Evolutionary conservation across 2,113 vertebrate species (phyloP).

Genomic region (Lichenostomus cassidix): DNA sequence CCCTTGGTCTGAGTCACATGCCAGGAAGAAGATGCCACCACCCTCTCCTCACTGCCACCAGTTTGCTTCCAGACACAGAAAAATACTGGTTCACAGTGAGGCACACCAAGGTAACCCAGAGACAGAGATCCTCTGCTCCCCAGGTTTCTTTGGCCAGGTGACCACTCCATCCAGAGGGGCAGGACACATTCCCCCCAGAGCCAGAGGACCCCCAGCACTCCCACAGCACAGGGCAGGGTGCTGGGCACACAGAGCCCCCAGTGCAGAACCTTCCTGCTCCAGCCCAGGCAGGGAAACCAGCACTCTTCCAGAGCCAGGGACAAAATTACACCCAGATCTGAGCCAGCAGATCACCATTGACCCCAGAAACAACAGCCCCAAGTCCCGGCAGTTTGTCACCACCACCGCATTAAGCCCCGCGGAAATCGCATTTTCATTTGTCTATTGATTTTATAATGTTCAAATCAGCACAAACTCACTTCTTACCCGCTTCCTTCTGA

Average conservation of each 20-base stretch:
- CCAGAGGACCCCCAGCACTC: too few relatives aligned
- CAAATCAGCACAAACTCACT: not conserved
- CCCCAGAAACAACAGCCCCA: not conserved
- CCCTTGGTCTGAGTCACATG: too few relatives aligned
- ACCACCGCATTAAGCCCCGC: fast-evolving
- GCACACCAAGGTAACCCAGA: too few relatives aligned
- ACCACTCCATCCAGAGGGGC: not conserved
- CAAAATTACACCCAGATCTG: fast-evolving
- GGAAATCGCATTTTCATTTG: not conserved
- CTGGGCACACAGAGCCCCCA: not conserved
- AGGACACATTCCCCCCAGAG: not conserved
- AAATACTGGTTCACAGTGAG: not conserved
- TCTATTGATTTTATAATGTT: not conserved
- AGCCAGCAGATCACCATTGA: not conserved
- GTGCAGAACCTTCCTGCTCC: not conserved
- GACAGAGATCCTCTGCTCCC: fast-evolving
- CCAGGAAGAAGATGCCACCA: not conserved
- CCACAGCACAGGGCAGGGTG: too few relatives aligned
- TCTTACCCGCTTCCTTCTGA: not conserved
- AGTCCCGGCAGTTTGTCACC: not conserved
- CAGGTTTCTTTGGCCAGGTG: not conserved
- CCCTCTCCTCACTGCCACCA: not conserved
- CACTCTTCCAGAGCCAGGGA: not conserved
- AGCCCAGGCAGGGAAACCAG: not conserved
- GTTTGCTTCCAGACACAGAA: not conserved